phyloP scores from a whole-genome alignment of 2,888 invertebrate species.

The Leptopilina syphax region DNA sequence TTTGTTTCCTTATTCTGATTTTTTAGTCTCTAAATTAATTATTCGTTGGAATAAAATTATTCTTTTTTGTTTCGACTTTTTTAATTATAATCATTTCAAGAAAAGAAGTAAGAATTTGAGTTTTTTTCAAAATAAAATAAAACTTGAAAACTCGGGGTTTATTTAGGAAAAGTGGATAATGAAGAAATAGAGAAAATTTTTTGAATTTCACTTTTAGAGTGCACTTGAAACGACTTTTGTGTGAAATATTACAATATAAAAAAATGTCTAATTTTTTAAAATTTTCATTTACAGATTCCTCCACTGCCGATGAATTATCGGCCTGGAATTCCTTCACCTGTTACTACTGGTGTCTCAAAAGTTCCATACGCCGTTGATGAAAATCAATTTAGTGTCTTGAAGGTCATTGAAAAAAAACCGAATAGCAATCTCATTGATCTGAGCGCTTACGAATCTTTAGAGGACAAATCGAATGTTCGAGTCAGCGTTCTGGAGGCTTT shows the following conservation, averaged over 20 bases:
- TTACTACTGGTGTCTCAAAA: conserved; percentile 53
- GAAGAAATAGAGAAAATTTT: no score
- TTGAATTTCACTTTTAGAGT: neutral
- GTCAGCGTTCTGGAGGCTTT: conserved; percentile 91
- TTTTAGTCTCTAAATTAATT: no score
- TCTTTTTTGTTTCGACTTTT: no score
- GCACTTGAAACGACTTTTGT: conserved; percentile 33
- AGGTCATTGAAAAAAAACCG: conserved; percentile 77
- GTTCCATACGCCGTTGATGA: conserved; percentile 64
- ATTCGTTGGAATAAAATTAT: no score
- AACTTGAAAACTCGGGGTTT: no score
- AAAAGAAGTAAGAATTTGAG: no score
- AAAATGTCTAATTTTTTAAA: conserved; percentile 6
- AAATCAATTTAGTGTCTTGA: conserved; percentile 74
- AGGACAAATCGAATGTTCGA: conserved; percentile 78
- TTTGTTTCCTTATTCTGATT: no score
- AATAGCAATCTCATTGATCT: conserved; percentile 81
- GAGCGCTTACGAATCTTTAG: conserved; percentile 75
- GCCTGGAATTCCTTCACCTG: conserved; percentile 57
- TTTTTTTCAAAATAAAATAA: no score
- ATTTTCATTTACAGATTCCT: conserved; percentile 69
- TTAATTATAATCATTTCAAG: no score
- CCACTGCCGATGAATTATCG: conserved; percentile 73
- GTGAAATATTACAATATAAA: conserved; percentile 13
- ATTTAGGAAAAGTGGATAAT: no score